Conservation (phyloP, 37 sponge, comb jelly and placozoan species). For the Lycopodina hypogea region DNA sequence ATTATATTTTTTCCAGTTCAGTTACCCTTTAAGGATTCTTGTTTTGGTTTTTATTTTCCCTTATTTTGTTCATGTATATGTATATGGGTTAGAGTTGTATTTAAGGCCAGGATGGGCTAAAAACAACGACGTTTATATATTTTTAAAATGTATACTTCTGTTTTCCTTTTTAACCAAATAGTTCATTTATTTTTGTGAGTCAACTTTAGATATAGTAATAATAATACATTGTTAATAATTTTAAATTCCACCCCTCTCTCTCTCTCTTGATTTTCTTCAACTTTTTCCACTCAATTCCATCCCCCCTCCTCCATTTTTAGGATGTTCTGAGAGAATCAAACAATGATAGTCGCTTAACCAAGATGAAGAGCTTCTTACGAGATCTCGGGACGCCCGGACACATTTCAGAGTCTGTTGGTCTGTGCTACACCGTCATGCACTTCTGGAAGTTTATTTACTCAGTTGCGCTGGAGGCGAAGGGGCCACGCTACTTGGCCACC, state of each 20-base stretch:
- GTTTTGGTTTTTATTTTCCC: too few species aligned
- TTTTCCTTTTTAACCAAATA: too few species aligned
- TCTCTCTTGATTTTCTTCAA: not conserved
- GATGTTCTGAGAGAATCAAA: conserved; percentile 32
- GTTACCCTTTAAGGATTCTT: too few species aligned
- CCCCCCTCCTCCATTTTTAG: conserved; percentile 1
- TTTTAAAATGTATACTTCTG: too few species aligned
- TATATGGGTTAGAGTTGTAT: too few species aligned
- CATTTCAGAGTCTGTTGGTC: not conserved
- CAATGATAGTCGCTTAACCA: conserved; percentile 5
- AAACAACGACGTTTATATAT: too few species aligned
- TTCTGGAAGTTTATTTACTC: conserved; percentile 22
- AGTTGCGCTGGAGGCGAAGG: not conserved
- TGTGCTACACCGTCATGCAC: conserved; percentile 46
- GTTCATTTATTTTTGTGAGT: too few species aligned
- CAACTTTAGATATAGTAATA: too few species aligned
- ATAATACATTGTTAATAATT: too few species aligned
- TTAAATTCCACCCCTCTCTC: not conserved
- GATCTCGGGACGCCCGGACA: not conserved
- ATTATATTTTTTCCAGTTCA: too few species aligned
- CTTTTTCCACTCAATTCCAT: not conserved
- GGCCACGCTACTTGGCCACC: not conserved
- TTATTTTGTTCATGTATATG: too few species aligned
- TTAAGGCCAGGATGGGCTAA: too few species aligned
- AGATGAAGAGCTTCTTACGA: conserved; percentile 14